Base-by-base conservation (phyloP, 2,888 invertebrate species). In the Quadroppia sp. region DNA sequence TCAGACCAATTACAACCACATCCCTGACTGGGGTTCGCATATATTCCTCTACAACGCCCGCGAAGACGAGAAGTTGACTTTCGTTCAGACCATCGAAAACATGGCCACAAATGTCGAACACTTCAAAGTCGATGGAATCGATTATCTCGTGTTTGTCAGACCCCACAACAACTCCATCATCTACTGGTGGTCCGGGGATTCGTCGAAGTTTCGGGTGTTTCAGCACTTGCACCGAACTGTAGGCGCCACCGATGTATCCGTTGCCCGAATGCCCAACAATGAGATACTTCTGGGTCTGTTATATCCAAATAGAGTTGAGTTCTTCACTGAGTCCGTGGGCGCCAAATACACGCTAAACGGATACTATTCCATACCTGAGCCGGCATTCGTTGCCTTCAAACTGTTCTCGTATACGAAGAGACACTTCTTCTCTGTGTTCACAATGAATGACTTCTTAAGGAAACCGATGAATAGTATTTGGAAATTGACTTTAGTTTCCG, bases 141-240 rank as follows among this genome's bases (percentile, higher is more conserved):
- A 73, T 67, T 73, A 73, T 28, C 50, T 73, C 9, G 28, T 67
- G 11, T 73, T 64, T 23, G 42, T 61, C 15, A 67, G 40, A 1
- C 40, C 67, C 1, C 17, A 42, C 15, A 23, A 42, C n/a, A 28
- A 40, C 13, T 9, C 42, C 0, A 9, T 25, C 7, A 64, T 73
- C 25, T 73, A 64, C 25, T 73, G 73, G 73, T 73, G 73, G 73
- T 13, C 32, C 23, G 64, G 64, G 23, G 32, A 42, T 23, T 45
- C n/a, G n/a, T n/a, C n/a, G n/a, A n/a, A 67, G 45, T 73, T 73
- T 40, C 42, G 64, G 20, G n/a, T 64, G 1, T 67, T 30, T 20
- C 64, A 73, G 23, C 28, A 42, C 6, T 7, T 73, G 32, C 15
- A 20, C 30, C 40, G 36, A 23, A 73, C 64, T 25, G 23, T 25